These are phyloP conservation scores for Xerus rutilus DNA, from an alignment of 2,797 vertebrate species.

Conservation along the genomic window DNA sequence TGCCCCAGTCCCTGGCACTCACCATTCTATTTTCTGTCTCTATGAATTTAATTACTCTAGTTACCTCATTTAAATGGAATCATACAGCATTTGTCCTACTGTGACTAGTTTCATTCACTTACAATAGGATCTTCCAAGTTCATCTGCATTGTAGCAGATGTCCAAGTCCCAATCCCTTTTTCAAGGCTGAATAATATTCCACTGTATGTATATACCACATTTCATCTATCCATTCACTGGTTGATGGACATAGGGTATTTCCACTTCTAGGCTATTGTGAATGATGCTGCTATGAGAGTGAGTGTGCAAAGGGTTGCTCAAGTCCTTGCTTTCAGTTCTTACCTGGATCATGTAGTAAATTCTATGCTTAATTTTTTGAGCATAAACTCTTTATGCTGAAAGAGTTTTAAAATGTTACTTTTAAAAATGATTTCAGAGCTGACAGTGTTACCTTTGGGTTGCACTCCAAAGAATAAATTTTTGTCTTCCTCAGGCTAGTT, in stretches of 20 bases:
- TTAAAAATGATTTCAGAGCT: neutral
- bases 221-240: too few species aligned
- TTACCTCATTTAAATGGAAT: neutral
- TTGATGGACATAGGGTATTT: neutral
- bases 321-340: neutral
- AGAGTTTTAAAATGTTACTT: neutral
- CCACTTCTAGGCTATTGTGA: neutral
- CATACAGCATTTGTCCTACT: neutral
- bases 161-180: neutral
- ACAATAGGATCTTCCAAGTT: neutral
- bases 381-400: too few species aligned
- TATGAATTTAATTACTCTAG: neutral
- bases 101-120: neutral
- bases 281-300: neutral
- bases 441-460: neutral
- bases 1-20: too few species aligned
- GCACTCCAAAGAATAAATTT: neutral
- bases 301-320: neutral
- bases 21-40: too few species aligned
- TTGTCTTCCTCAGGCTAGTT: neutral
- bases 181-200: neutral
- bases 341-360: neutral
- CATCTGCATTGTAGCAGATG: too few species aligned
- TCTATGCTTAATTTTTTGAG: neutral
- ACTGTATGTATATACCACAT: accelerated